Conservation (phyloP, 2,888 invertebrate genomes). For the Polydesmus complanatus region DNA sequence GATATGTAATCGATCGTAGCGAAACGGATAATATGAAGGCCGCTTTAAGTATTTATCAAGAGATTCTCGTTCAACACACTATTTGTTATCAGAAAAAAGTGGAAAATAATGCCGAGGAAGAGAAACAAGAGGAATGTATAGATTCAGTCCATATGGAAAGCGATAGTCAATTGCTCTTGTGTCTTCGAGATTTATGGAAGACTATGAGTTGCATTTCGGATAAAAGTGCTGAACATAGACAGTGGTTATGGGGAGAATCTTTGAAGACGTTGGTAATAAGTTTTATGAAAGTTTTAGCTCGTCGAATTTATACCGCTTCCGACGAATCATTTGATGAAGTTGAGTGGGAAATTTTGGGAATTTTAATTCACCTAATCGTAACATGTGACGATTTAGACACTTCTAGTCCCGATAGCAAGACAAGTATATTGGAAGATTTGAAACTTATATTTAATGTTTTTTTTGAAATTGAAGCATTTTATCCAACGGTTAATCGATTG, state of each 20-base stretch:
- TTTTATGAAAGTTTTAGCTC: not conserved
- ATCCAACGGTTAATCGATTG: not conserved
- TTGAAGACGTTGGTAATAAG: not conserved
- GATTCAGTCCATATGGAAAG: not conserved
- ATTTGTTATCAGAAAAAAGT: not conserved
- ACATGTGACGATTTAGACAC: not conserved
- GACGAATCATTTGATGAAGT: not conserved
- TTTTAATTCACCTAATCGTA: not conserved
- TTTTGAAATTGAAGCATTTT: not conserved
- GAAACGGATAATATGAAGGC: not conserved
- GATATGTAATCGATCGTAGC: not conserved
- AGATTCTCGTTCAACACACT: slow-evolving; percentile 4
- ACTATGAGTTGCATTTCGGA: slow-evolving; percentile 3
- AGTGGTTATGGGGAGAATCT: not conserved
- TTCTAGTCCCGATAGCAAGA: not conserved
- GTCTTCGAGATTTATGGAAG: slow-evolving; percentile 6
- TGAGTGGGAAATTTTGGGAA: slow-evolving; percentile 6
- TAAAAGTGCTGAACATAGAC: not conserved
- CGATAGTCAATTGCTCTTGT: not conserved
- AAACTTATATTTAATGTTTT: not conserved
- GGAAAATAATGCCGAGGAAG: not conserved
- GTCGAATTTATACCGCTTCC: not conserved
- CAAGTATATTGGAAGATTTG: not conserved
- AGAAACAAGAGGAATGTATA: not conserved
- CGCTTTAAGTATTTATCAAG: not conserved